These are phyloP conservation scores for Piezodorus guildinii DNA, from an alignment of 1,140 invertebrate species.

Conservation along the genomic window DNA sequence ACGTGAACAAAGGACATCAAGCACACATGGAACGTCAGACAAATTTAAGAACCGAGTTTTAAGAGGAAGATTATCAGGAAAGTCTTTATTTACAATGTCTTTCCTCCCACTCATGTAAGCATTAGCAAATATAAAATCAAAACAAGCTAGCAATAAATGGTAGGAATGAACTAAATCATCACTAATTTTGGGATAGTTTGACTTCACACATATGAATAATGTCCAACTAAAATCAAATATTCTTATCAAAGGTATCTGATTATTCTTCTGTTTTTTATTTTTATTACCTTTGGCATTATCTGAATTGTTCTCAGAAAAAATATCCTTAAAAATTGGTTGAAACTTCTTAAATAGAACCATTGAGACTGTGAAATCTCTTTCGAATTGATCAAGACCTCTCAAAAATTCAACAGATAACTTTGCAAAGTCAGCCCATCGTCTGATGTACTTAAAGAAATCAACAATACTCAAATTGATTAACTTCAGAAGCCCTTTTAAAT, in stretches of 20 bases:
- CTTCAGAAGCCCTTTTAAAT: constrained; percentile 73
- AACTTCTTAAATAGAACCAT: constrained; percentile 90
- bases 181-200: constrained; percentile 64
- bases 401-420: constrained; percentile 73
- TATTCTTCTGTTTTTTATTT: constrained; percentile 48
- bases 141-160: constrained; percentile 77
- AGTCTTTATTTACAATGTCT: constrained; percentile 64
- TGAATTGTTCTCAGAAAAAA: constrained; percentile 58
- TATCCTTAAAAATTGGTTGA: constrained; percentile 71
- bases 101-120: constrained; percentile 64
- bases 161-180: constrained; percentile 92
- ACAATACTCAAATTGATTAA: constrained; percentile 83
- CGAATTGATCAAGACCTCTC: constrained; percentile 71
- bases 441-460: constrained; percentile 92
- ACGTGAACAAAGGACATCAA: constrained; percentile 69
- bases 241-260: constrained; percentile 36
- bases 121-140: constrained; percentile 84
- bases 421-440: constrained; percentile 92
- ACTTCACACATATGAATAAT: constrained; percentile 84
- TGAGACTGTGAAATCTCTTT: constrained; percentile 89
- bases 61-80: constrained; percentile 49
- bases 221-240: constrained; percentile 91
- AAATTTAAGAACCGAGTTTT: constrained; percentile 50
- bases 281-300: constrained; percentile 45
- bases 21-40: constrained; percentile 63